Evolutionary conservation across 1,140 invertebrate species (phyloP), one percentile per base, ranked within the genome.

Genomic region (Atta cephalotes): DNA sequence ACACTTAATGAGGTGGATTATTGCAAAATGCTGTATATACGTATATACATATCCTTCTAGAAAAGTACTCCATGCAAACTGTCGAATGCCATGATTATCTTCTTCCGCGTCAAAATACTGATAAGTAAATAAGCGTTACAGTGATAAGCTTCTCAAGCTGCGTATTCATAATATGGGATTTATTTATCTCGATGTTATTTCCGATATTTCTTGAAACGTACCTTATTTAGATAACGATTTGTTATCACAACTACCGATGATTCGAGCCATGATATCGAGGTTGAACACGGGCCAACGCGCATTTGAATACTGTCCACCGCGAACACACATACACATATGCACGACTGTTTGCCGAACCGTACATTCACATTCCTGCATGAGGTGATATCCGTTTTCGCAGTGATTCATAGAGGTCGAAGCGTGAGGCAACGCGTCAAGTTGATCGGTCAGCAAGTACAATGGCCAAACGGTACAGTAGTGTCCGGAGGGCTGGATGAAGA

Each of bases 331-430:
- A 35, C 28, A 16, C 39, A 74, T 14, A 65, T 28, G 14, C n/a
- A 21, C 49, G n/a, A 58, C 56, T 86, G 51, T 77, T 45, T 31
- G n/a, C 56, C 35, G 14, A 86, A 45, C 39, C 71, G 74, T 78
- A 86, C 53, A 45, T 31, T 74, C 45, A 45, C 56, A 21, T 10
- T 58, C 51, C 56, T 28, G 56, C 70, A 49, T 49, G 87, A 77
- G 77, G 88, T 84, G 60, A 85, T 89, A 82, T 87, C 89, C 89
- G 56, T 87, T 84, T 35, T 71, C 85, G 39, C 25, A 58, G 65
- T 89, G 88, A 90, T 90, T 87, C 88, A 90, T 84, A 82, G 89
- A 49, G 56, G 88, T 81, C 28, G 66, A 87, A 76, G 62, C 80
- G 58, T 56, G 70, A 76, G 80, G 12, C 70, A 56, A 62, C 68